These are phyloP conservation scores for Chloroceryle amazona DNA, from an alignment of 2,797 vertebrate species.

Conservation along the genomic window DNA sequence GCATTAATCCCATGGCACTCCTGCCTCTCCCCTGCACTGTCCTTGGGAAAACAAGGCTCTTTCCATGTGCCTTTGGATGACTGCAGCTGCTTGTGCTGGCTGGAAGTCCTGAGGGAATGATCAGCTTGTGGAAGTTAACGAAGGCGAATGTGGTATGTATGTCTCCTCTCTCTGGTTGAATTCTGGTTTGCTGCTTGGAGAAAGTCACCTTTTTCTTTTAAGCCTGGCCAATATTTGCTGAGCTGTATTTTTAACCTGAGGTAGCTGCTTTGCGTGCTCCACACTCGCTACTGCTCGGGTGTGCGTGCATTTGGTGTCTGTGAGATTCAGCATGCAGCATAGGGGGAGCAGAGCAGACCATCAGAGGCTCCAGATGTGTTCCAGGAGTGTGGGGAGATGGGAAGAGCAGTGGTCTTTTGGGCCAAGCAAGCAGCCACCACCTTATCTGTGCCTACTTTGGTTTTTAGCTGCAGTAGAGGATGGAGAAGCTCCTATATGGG, in stretches of 20 bases:
- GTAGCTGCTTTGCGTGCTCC: not conserved
- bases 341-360: not conserved
- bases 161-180: not conserved
- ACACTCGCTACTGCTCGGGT: fast-evolving
- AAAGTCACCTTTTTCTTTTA: not conserved
- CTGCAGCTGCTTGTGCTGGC: not conserved
- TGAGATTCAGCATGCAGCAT: fast-evolving
- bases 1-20: not conserved
- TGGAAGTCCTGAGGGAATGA: not conserved
- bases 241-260: not conserved
- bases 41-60: not conserved
- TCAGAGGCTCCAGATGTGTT: fast-evolving
- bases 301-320: fast-evolving
- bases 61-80: not conserved
- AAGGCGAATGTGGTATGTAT: fast-evolving
- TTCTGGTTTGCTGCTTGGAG: not conserved
- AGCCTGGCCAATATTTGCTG: not conserved
- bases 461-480: not conserved
- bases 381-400: not conserved
- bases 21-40: not conserved
- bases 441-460: fast-evolving
- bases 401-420: not conserved
- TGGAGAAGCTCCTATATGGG: not conserved
- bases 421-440: not conserved
- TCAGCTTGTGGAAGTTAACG: not conserved